Percentiles rank a stretch among this genome's conserved stretches.
Conservation (phyloP, 92 coral and sea anemone genomes). For the Diadumene lineata region DNA sequence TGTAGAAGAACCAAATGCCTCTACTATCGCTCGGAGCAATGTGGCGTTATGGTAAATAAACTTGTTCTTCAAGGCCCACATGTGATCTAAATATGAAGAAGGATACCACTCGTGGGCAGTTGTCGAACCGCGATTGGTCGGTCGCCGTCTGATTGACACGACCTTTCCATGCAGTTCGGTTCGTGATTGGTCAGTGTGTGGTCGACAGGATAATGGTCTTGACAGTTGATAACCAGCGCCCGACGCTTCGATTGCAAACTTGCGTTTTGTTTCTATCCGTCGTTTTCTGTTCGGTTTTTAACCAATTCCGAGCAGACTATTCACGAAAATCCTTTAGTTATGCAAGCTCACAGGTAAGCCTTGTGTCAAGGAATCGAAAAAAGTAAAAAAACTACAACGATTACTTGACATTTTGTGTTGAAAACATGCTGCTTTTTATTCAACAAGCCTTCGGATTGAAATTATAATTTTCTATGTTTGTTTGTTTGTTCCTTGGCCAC, state of each 20-base stretch:
- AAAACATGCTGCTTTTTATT: not conserved
- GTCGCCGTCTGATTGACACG: slow-evolving; percentile 36
- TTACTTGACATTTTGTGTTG: not conserved
- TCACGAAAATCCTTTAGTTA: not conserved
- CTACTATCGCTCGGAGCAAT: slow-evolving; percentile 8
- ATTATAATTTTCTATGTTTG: slow-evolving; percentile 5
- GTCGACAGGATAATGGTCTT: slow-evolving; percentile 6
- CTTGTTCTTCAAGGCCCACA: not conserved
- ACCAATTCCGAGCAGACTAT: slow-evolving; percentile 16
- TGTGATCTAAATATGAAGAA: slow-evolving; percentile 17
- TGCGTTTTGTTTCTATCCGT: slow-evolving; percentile 18
- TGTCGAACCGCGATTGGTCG: slow-evolving; percentile 52
- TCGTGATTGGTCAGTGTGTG: slow-evolving; percentile 16
- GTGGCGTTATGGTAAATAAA: slow-evolving; percentile 15
- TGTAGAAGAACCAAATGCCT: slow-evolving; percentile 31
- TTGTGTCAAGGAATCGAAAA: slow-evolving; percentile 4
- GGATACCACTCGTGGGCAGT: slow-evolving; percentile 20
- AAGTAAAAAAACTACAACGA: not conserved
- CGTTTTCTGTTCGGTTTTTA: not conserved
- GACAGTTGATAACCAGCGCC: slow-evolving; percentile 38
- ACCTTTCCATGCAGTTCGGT: not conserved
- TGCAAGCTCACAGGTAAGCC: slow-evolving; percentile 16
- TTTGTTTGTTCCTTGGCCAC: not conserved
- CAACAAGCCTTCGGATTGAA: not conserved
- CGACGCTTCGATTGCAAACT: not conserved